Base-by-base conservation (phyloP, 2,888 invertebrate genomes). In the Rhagium mordax region DNA sequence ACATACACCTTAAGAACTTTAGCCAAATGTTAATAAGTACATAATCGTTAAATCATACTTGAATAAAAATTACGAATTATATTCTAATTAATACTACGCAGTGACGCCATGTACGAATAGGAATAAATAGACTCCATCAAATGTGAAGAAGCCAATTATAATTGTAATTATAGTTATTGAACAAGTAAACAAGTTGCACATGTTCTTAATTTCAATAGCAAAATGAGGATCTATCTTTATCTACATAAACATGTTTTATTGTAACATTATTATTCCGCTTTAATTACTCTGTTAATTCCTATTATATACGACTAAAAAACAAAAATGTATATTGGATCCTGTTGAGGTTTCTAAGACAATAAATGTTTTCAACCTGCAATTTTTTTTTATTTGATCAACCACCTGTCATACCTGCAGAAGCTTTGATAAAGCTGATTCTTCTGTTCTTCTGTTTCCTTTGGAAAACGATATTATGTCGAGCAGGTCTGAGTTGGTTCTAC, bases 181-280 rank as follows among this genome's bases (percentile, higher is more conserved):
- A 51, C 53, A 27, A 65, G 65, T 65, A 66, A 55, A 66, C 21
- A 57, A 67, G 55, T 55, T 53, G 67, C 67, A 67, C 57, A 67
- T 67, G 67, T 67, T 24, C 55, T n/a, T 6, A 41, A 55, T 57
- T 57, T 57, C 67, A 67, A 41, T 57, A 51, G 57, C 67, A 67
- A 57, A 67, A 47, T 47, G 47, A n/a, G 21, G 1, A 16, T 10
- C 8, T 49, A 51, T 51, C 15, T 33, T 1, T 53, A 67, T 57
- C 33, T 27, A 47, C 24, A 21, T 24, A 21, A 20, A 48, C n/a
- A 7, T 21, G 16, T 51, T 33, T 65, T 65, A 53, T 67, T 67
- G 24, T 16, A 16, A 57, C 47, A 66, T 66, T 67, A 57, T 47
- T 24, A 20, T 47, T 57, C 24, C 10, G 15, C 55, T 49, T 53